These are phyloP conservation scores for Formicarius rufipectus DNA, from an alignment of 2,113 vertebrate species.

Conservation along the genomic window DNA sequence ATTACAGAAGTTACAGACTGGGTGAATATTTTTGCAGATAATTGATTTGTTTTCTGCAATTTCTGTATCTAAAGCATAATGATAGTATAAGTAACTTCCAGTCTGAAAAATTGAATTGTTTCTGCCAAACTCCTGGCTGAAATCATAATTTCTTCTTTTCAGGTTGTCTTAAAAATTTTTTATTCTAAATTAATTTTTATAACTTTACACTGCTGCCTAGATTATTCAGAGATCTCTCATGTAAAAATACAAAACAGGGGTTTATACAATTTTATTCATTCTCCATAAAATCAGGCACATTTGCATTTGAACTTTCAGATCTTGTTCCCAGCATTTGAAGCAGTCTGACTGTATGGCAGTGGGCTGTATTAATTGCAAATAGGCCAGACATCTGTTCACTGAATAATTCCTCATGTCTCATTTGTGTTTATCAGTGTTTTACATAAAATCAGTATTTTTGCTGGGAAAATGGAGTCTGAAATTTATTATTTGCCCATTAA, in stretches of 20 bases:
- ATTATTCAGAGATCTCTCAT: slow-evolving; percentile 2
- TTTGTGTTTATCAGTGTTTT: slow-evolving; percentile 62
- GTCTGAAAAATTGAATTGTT: background rate
- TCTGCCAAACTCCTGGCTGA: slow-evolving; percentile 18
- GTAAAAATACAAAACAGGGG: background rate
- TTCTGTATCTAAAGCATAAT: background rate
- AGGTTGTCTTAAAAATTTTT: slow-evolving; percentile 14
- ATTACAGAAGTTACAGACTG: background rate
- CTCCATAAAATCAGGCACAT: slow-evolving; percentile 64
- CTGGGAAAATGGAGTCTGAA: background rate
- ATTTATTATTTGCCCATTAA: background rate
- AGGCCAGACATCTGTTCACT: slow-evolving; percentile 72
- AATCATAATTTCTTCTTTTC: background rate
- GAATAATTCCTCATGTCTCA: slow-evolving; percentile 45
- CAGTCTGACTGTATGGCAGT: slow-evolving; percentile 67
- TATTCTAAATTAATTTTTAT: slow-evolving; percentile 27
- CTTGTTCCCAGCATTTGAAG: slow-evolving; percentile 70
- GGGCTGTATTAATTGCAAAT: slow-evolving; percentile 73
- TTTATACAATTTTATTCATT: slow-evolving; percentile 56
- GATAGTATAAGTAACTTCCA: background rate
- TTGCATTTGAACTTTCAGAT: slow-evolving; percentile 71
- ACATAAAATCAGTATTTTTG: background rate
- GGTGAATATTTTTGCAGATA: background rate
- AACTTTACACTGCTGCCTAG: slow-evolving; percentile 2
- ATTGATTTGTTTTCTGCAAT: background rate